These are phyloP conservation scores for Sogatella furcifera DNA, from an alignment of 1,140 invertebrate genomes.

Conservation along the genomic window DNA sequence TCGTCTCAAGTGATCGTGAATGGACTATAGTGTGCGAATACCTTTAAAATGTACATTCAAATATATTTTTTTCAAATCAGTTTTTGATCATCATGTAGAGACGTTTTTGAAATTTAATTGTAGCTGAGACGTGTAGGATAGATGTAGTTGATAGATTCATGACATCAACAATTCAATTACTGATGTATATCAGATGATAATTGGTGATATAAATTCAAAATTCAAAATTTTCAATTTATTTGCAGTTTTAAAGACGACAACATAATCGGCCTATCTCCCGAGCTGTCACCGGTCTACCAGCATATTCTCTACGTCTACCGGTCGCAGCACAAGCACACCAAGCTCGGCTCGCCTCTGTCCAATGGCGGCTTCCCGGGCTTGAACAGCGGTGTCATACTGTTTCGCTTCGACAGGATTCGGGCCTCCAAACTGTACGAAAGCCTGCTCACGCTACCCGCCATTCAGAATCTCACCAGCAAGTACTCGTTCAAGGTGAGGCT, in stretches of 20 bases:
- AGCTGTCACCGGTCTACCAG: slow-evolving; percentile 70
- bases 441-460: slow-evolving; percentile 10
- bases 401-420: slow-evolving; percentile 57
- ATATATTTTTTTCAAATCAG: too few relatives aligned
- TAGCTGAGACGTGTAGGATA: too few relatives aligned
- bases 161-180: too few relatives aligned
- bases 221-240: slow-evolving; percentile 16
- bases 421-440: slow-evolving; percentile 35
- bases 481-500: slow-evolving; percentile 19
- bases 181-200: too few relatives aligned
- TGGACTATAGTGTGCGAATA: too few relatives aligned
- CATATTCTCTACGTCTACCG: slow-evolving; percentile 64
- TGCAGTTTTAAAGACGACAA: slow-evolving; percentile 38
- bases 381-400: slow-evolving; percentile 69
- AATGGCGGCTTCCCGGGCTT: slow-evolving; percentile 59
- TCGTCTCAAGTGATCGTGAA: too few relatives aligned
- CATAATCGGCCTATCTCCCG: slow-evolving; percentile 63
- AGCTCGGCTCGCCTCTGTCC: slow-evolving; percentile 41
- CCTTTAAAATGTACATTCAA: too few relatives aligned
- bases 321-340: slow-evolving; percentile 44
- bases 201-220: too few relatives aligned
- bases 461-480: slow-evolving; percentile 14
- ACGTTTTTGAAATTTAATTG: too few relatives aligned
- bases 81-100: too few relatives aligned
- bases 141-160: too few relatives aligned